A percentile compares a stretch with the other conserved stretches of the same genome.
Conservation (phyloP, 2,797 vertebrate genomes). For the Podargus strigoides region DNA sequence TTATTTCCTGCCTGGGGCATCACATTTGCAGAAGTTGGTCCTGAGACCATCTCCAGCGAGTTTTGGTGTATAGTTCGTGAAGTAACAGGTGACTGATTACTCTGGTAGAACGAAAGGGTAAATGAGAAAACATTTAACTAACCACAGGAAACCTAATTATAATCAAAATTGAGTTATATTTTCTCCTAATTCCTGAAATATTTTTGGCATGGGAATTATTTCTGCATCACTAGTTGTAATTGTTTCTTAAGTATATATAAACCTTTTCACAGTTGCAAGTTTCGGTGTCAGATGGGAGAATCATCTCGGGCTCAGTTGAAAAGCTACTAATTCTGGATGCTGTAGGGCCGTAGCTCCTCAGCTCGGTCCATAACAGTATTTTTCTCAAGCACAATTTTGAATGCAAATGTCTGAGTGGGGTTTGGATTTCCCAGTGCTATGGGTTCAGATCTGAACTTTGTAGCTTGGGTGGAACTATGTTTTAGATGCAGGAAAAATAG, state of each 20-base stretch:
- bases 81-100: slow-evolving; percentile 43
- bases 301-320: neutral
- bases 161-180: slow-evolving; percentile 5
- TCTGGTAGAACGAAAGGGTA: neutral
- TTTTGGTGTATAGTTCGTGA: slow-evolving; percentile 15
- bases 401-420: neutral
- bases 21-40: slow-evolving; percentile 21
- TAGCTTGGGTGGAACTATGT: neutral
- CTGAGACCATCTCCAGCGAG: neutral
- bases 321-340: neutral
- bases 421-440: neutral
- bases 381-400: neutral
- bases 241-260: slow-evolving; percentile 24
- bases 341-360: neutral
- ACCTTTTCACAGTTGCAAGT: neutral
- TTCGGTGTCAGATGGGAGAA: neutral
- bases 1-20: slow-evolving; percentile 20
- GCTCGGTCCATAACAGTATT: neutral
- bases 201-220: slow-evolving; percentile 33
- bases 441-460: neutral
- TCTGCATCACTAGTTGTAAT: slow-evolving; percentile 24
- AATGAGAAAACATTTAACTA: slow-evolving; percentile 64
- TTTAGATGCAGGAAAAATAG: neutral
- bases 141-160: slow-evolving; percentile 42
- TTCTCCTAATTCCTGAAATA: slow-evolving; percentile 30